Evolutionary conservation across 2,888 invertebrate species (phyloP).

Genomic region (Heteropelma amictum): DNA sequence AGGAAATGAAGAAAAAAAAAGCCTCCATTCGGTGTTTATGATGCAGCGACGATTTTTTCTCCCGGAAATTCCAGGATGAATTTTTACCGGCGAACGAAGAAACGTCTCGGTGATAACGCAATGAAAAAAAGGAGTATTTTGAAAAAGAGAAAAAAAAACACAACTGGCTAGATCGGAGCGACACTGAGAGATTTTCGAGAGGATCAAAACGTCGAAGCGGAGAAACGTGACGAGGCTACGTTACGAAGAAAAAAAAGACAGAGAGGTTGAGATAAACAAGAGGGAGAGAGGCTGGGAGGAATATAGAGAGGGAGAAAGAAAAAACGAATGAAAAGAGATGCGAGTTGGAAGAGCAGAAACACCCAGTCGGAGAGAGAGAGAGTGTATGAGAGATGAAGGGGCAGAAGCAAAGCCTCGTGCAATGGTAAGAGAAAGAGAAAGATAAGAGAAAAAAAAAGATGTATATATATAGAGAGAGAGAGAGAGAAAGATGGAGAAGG

Average conservation of each 20-base stretch:
- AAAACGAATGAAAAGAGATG: conserved; percentile 35
- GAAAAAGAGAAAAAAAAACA: not conserved
- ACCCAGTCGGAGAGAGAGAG: conserved; percentile 36
- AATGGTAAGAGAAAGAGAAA: conserved; percentile 21
- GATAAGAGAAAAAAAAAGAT: not conserved
- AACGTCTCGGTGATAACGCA: not conserved
- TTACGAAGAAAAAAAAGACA: conserved; percentile 30
- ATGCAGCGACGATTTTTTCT: too few species aligned
- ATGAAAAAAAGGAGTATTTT: not conserved
- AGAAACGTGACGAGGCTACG: conserved; percentile 30
- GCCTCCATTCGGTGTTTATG: too few species aligned
- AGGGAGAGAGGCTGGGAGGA: conserved; percentile 27
- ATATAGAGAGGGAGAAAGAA: not conserved
- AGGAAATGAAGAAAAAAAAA: too few species aligned
- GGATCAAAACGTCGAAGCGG: conserved; percentile 34
- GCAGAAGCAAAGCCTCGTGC: too few species aligned
- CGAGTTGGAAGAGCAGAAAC: not conserved
- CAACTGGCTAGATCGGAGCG: conserved; percentile 16
- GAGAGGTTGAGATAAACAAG: not conserved
- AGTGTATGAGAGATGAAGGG: not conserved
- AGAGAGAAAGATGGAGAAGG: conserved; percentile 29
- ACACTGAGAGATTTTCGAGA: conserved; percentile 28
- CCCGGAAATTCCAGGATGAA: too few species aligned
- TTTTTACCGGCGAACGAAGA: too few species aligned
- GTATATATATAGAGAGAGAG: conserved; percentile 4